Percentiles rank a stretch among this genome's conserved stretches.
Conservation (phyloP, 2,113 vertebrate genomes). For the Leuciscus idus region DNA sequence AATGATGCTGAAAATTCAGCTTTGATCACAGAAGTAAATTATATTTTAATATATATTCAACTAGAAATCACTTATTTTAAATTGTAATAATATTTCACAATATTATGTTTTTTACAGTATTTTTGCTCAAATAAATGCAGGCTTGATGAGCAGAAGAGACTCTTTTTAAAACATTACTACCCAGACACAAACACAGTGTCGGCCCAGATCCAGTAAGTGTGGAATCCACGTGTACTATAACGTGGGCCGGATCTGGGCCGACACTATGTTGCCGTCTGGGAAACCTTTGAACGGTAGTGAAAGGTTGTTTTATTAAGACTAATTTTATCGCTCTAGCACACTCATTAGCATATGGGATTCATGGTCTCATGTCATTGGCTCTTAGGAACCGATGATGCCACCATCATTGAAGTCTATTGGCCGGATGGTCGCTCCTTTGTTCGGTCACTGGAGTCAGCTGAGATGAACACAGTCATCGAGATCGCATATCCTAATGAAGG, state of each 20-base stretch:
- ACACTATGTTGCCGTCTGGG: too few species aligned
- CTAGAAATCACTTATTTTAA: too few species aligned
- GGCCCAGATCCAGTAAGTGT: too few species aligned
- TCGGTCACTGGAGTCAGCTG: conserved; percentile 74
- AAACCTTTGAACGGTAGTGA: background rate
- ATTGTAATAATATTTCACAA: too few species aligned
- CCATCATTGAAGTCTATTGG: conserved; percentile 89
- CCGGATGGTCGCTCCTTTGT: conserved; percentile 76
- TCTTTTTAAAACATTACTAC: background rate
- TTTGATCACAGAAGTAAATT: background rate
- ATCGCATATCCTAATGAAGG: conserved; percentile 77
- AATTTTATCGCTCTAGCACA: background rate
- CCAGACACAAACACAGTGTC: too few species aligned
- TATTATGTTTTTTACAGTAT: background rate
- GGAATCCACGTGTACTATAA: too few species aligned
- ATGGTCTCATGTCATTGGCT: conserved; percentile 28
- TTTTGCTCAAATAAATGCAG: background rate
- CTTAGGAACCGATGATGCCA: conserved; percentile 82
- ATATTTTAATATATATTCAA: too few species aligned
- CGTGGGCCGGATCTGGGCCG: too few species aligned
- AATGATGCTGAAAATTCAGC: background rate
- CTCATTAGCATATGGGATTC: background rate
- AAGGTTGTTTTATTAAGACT: background rate
- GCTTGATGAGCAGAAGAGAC: too few species aligned
- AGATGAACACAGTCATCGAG: conserved; percentile 87